phyloP scores from a whole-genome alignment of 2,113 vertebrate genomes.

The Muntiacus muntjak region DNA sequence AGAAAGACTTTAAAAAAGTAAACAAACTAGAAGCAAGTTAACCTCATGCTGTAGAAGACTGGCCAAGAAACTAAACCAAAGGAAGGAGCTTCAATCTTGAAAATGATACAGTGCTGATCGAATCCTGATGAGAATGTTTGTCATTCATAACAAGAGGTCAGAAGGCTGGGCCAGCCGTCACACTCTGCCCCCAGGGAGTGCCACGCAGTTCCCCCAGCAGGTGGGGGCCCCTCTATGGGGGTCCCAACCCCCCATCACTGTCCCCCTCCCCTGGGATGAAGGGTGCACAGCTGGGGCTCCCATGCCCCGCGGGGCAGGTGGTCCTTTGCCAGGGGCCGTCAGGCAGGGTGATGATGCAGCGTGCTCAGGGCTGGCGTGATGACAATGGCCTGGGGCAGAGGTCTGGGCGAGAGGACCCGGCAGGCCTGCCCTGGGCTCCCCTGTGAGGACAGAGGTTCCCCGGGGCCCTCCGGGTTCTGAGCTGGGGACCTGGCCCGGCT shows the following conservation, averaged over 20 bases:
- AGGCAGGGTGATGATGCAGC: rapidly evolving
- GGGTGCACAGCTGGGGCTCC: not conserved
- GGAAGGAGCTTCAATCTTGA: rapidly evolving
- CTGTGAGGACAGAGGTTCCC: rapidly evolving
- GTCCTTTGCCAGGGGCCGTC: no score
- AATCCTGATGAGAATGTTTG: no score
- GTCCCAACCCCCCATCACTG: not conserved
- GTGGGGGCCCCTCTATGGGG: rapidly evolving
- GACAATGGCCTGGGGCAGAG: rapidly evolving
- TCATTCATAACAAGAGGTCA: not conserved
- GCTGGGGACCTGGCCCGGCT: not conserved
- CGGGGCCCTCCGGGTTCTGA: not conserved
- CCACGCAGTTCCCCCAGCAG: rapidly evolving
- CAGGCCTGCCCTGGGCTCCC: rapidly evolving
- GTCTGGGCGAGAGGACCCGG: rapidly evolving
- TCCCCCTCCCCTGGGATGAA: not conserved
- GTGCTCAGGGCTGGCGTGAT: not conserved
- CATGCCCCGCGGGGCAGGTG: rapidly evolving
- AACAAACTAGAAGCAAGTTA: not conserved
- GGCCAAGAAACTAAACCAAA: not conserved
- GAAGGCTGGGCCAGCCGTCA: not conserved
- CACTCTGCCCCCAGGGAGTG: not conserved
- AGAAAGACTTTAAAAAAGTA: not conserved
- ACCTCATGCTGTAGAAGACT: rapidly evolving
- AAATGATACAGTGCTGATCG: rapidly evolving